Evolutionary conservation across 2,888 invertebrate species (phyloP), one percentile per base, ranked within the genome.

Genomic region (Plagodis dolabraria): DNA sequence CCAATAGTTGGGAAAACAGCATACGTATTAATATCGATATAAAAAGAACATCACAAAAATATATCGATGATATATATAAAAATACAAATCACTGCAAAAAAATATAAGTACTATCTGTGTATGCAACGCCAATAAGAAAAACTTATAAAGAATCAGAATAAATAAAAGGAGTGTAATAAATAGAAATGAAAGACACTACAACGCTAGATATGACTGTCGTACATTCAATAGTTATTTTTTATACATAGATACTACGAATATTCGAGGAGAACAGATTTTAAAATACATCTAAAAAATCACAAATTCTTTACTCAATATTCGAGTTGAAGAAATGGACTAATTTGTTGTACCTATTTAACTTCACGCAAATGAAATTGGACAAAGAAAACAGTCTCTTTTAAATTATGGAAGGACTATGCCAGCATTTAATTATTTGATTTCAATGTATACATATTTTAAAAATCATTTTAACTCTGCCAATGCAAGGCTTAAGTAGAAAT

Each of bases 61-160:
- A 47, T 53, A 54, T 47, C 49, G 60, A 57, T 57, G 53, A 34
- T 35, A 47, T 53, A 54, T 49, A 57, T 54, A 65, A 57, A 60
- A 63, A 52, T 51, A 67, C 35, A 51, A 22, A 45, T 46, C 1
- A 40, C 60, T 53, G 64, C 54, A 73, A 63, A 53, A 53, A 48
- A 58, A 53, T 53, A 63, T 69, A 76, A 76, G 72, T 76, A 77
- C 72, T 67, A 72, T 60, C 58, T 59, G 70, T 62, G 4, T 67
- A 12, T 12, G 43, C 11, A 68, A 48, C 61, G 69, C 70, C 71
- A 74, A 72, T 72, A 65, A 68, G 63, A 58, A 51, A 51, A 63
- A 62, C 49, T 53, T 43, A 55, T 50, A 65, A 61, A 48, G 33
- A 56, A 51, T n/a, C 51, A 57, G 51, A 65, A 69, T 67, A 69